Conservation (phyloP, 2,797 vertebrate genomes). For the Mus spretus region DNA sequence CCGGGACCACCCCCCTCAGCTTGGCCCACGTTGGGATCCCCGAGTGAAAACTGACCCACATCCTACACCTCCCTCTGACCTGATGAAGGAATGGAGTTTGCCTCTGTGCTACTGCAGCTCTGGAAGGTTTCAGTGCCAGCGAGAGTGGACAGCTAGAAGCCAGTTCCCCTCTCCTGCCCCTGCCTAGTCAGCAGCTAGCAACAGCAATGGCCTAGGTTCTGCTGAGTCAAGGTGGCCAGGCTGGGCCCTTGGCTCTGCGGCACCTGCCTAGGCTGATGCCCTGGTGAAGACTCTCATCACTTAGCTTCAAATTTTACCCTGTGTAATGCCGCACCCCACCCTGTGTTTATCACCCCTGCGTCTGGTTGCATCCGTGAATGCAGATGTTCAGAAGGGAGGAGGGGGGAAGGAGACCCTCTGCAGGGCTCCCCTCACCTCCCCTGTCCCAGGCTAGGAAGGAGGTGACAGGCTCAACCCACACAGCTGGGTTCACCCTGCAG, state of each 20-base stretch:
- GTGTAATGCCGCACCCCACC: neutral
- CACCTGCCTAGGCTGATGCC: neutral
- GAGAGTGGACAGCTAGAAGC: neutral
- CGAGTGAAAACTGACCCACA: neutral
- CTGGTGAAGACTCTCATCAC: neutral
- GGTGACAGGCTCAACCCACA: neutral
- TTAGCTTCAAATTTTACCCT: constrained; percentile 60
- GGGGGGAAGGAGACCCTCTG: neutral
- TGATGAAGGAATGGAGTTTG: neutral
- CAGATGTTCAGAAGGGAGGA: neutral
- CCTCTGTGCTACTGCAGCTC: neutral
- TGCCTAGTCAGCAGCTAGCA: neutral
- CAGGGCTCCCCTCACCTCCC: neutral
- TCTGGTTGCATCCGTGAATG: neutral
- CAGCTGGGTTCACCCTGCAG: neutral
- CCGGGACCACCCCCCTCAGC: neutral
- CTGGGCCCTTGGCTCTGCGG: neutral
- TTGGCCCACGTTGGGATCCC: neutral
- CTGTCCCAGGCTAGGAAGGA: neutral
- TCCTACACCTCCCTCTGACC: neutral
- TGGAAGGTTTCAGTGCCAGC: neutral
- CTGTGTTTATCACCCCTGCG: constrained; percentile 33
- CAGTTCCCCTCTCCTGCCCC: neutral
- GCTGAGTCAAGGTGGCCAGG: constrained; percentile 53
- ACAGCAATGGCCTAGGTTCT: neutral